phyloP scores from a whole-genome alignment of 30 jellyfish, hydroid and myxozoan species.

The Aurelia aurita complex sp. Pacific region DNA sequence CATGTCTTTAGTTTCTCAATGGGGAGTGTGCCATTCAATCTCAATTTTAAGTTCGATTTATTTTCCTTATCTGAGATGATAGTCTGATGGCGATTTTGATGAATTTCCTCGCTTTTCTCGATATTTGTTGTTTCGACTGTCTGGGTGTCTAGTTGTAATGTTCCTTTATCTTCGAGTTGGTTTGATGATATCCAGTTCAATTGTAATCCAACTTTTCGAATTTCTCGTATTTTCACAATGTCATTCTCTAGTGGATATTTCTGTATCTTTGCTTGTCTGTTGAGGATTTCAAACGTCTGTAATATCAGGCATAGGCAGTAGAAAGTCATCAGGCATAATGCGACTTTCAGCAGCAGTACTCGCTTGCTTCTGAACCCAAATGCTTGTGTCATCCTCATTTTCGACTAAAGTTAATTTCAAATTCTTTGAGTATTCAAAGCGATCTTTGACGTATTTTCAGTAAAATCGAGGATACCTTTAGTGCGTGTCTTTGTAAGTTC shows the following conservation, averaged over 20 bases:
- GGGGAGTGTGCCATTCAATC: neutral
- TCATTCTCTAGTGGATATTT: neutral
- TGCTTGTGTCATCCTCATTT: constrained; percentile 15
- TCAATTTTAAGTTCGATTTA: neutral
- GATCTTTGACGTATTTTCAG: too few species aligned
- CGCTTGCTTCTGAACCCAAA: constrained; percentile 20
- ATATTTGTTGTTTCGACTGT: neutral
- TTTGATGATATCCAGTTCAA: constrained; percentile 33
- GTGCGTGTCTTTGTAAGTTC: too few species aligned
- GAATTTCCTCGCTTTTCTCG: neutral
- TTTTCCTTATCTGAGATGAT: constrained; percentile 8
- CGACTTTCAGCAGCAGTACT: constrained; percentile 10
- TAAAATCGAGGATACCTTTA: too few species aligned
- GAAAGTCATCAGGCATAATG: neutral
- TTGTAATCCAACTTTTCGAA: constrained; percentile 28
- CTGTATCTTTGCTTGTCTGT: neutral
- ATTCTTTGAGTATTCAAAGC: too few species aligned
- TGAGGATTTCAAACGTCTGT: neutral
- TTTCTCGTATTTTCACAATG: constrained; percentile 6
- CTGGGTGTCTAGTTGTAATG: neutral
- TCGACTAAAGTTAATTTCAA: neutral
- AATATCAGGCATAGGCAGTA: constrained; percentile 18
- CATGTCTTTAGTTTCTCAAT: neutral
- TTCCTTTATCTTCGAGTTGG: neutral
- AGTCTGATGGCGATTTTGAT: too few species aligned